Base-by-base conservation (phyloP, 2,888 invertebrate species). In the Pseudococcus jackbeardsleyi region DNA sequence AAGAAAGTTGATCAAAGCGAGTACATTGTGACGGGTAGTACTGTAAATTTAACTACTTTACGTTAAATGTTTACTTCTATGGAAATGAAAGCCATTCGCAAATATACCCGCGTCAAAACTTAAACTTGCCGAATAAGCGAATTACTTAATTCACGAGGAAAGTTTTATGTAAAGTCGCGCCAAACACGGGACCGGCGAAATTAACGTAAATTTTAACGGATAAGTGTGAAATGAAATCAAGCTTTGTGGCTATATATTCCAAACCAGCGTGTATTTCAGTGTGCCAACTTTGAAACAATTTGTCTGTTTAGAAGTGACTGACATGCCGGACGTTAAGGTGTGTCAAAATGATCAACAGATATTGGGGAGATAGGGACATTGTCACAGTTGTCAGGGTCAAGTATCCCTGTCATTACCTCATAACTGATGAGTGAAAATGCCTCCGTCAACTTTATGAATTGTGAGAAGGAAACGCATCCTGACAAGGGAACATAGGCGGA, bases 81-180 rank as follows among this genome's bases (percentile, higher is more conserved):
- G 33, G 33, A 72, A 72, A 33, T 33, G 33, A 72, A 72, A 72
- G 72, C 72, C 17, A 33, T 72, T 72, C 33, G 72, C 33, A 72
- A 72, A 72, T 72, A 72, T 72, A 72, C 72, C 72, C 72, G 72
- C 72, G 72, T 72, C 72, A 72, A 72, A 72, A 72, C 72, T 72
- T 72, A 72, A 72, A 33, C 72, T 72, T 17, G 72, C 15, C 72
- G 72, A 72, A 72, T 72, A 26, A 72, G 33, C 72, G 33, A 72
- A 72, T 72, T 72, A 72, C 72, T 72, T 64, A 64, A 64, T 72
- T 72, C 72, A 72, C 33, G 72, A 72, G 72, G 33, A 72, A 72
- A 72, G 72, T 72, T 72, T 72, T 72, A 42, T 42, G 42, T 42
- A 33, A 72, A 72, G 72, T 72, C 72, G 72, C 15, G 72, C 33